A percentile compares a stretch with the other conserved stretches of the same genome.
These are phyloP conservation scores for Mesocentrotus franciscanus DNA, from an alignment of 53 echinoderm and acorn worm species.

Conservation along the genomic window DNA sequence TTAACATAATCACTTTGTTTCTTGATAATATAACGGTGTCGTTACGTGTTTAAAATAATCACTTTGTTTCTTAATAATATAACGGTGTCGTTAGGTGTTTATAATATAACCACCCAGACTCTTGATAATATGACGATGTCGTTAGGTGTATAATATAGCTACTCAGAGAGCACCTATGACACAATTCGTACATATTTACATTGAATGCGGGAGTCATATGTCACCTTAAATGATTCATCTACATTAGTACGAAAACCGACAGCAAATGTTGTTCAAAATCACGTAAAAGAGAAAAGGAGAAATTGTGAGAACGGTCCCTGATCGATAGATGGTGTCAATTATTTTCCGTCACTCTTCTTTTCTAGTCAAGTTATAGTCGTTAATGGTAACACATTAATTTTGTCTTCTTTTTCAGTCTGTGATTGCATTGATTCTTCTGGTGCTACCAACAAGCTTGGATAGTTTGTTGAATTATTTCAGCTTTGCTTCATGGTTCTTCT, in stretches of 20 bases:
- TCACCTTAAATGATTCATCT: neutral
- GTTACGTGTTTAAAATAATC: neutral
- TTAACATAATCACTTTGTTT: neutral
- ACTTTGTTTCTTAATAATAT: too few relatives aligned
- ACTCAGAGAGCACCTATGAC: neutral
- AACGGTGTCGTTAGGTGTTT: too few relatives aligned
- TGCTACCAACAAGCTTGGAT: constrained; percentile 77
- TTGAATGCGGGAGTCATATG: neutral
- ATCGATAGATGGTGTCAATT: too few relatives aligned
- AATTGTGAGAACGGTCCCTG: neutral
- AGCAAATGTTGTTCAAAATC: neutral
- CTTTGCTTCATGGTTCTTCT: constrained; percentile 92
- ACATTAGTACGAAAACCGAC: neutral
- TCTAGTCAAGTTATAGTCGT: too few relatives aligned
- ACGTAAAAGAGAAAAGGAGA: neutral
- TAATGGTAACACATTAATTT: neutral
- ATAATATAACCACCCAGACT: too few relatives aligned
- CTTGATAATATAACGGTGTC: too few relatives aligned
- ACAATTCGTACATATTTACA: neutral
- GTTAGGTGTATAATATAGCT: neutral
- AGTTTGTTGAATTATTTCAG: constrained; percentile 89
- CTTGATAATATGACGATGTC: too few relatives aligned
- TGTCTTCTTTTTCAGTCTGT: constrained; percentile 58
- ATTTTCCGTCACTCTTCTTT: too few relatives aligned
- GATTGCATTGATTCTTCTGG: constrained; percentile 78